Evolutionary conservation across 2,888 invertebrate genomes (phyloP).

Genomic region (Parnassius apollo): DNA sequence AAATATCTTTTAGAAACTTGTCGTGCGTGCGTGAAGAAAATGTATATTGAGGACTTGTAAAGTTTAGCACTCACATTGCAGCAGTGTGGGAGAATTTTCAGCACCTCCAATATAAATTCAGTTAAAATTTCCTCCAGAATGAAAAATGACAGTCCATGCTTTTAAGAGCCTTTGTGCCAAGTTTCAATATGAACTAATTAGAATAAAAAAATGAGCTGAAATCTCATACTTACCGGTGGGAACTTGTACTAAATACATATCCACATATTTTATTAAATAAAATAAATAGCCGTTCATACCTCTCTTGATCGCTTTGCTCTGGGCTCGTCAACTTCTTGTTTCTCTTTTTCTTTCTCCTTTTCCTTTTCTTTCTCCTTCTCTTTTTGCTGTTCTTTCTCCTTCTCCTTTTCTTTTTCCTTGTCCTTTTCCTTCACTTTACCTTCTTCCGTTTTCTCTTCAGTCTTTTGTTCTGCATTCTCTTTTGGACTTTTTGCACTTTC

Average conservation of each 20-base stretch:
- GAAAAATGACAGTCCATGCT: no score
- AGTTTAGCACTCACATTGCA: no score
- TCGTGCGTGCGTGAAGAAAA: no score
- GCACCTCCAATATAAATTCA: no score
- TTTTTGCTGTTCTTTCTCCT: constrained; percentile 25
- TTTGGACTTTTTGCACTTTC: constrained; percentile 28
- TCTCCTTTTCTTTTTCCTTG: constrained; percentile 26
- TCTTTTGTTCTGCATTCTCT: constrained; percentile 27
- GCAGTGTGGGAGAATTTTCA: no score
- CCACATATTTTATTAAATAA: neutral
- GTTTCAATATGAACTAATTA: no score
- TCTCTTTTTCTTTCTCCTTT: constrained; percentile 32
- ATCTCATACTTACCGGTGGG: no score
- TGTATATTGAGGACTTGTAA: no score
- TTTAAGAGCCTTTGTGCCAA: no score
- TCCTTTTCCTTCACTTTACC: constrained; percentile 13
- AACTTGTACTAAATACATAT: neutral
- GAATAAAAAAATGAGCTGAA: no score
- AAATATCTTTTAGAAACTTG: no score
- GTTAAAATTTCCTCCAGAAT: no score
- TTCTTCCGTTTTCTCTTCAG: constrained; percentile 25
- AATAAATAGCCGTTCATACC: constrained; percentile 40
- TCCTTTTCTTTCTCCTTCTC: constrained; percentile 27
- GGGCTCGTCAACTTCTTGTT: constrained; percentile 58
- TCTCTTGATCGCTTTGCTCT: constrained; percentile 71